These are phyloP conservation scores for Sesamia inferens DNA, from an alignment of 2,888 invertebrate genomes.

Conservation along the genomic window DNA sequence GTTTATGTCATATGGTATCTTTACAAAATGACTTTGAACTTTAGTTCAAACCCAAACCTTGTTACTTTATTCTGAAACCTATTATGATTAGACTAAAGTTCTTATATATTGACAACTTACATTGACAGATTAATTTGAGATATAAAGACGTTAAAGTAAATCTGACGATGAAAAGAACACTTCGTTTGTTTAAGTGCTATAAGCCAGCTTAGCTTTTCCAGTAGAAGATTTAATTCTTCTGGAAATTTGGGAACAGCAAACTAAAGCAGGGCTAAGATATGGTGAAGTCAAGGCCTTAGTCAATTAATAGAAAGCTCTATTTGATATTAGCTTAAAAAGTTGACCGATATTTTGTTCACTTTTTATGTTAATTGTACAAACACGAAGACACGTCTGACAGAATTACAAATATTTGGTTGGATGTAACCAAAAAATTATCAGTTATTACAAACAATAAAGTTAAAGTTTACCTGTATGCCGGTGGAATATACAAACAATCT, in stretches of 20 bases:
- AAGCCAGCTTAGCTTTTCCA: not conserved
- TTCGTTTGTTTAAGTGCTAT: not conserved
- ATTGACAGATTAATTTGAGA: not conserved
- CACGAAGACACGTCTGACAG: not conserved
- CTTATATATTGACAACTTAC: not conserved
- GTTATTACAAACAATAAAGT: too few relatives aligned
- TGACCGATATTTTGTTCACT: not conserved
- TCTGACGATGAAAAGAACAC: not conserved
- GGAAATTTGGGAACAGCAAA: not conserved
- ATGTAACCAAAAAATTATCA: not conserved
- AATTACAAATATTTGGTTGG: not conserved
- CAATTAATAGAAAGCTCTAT: not conserved
- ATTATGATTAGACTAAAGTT: not conserved
- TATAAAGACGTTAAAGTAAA: not conserved
- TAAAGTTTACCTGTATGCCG: constrained; percentile 80
- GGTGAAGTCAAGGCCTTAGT: not conserved
- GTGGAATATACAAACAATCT: constrained; percentile 84
- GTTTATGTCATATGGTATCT: not conserved
- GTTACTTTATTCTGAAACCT: not conserved
- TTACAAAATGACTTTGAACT: not conserved
- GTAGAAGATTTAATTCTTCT: not conserved
- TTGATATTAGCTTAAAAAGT: not conserved
- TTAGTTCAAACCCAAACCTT: not conserved
- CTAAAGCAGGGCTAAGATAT: not conserved
- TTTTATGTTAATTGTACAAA: not conserved